These are phyloP conservation scores for Catagonus wagneri DNA, from an alignment of 2,113 vertebrate species.

Conservation along the genomic window DNA sequence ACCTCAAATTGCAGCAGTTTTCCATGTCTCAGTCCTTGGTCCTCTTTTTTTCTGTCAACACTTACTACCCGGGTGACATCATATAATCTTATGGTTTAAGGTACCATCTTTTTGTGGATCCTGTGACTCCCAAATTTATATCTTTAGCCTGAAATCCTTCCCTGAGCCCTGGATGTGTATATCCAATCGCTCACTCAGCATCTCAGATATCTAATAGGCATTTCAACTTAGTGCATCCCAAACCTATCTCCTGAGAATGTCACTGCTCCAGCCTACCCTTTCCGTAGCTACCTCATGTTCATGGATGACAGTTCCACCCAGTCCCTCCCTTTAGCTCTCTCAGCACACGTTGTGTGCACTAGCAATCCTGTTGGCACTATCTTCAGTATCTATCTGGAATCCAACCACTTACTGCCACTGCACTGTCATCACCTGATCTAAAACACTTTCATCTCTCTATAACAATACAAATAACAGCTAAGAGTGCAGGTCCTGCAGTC, in stretches of 20 bases:
- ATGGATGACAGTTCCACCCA: not conserved
- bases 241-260: not conserved
- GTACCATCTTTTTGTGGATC: not conserved
- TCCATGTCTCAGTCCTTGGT: not conserved
- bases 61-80: not conserved
- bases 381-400: not conserved
- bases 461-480: not conserved
- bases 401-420: not conserved
- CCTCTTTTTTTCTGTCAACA: not conserved
- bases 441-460: not conserved
- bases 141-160: conserved; percentile 32
- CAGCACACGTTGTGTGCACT: not conserved
- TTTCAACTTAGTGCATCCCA: not conserved
- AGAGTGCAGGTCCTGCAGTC: not conserved
- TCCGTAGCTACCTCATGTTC: not conserved
- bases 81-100: not conserved
- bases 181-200: not conserved
- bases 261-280: not conserved
- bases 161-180: not conserved
- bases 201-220: not conserved
- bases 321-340: not conserved
- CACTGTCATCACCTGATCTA: not conserved
- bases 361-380: not conserved
- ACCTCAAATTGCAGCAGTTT: not conserved
- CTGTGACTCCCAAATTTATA: not conserved